Evolutionary conservation across 1,140 invertebrate genomes (phyloP), one percentile per base, ranked within the genome.

Genomic region (Drosophila azteca): DNA sequence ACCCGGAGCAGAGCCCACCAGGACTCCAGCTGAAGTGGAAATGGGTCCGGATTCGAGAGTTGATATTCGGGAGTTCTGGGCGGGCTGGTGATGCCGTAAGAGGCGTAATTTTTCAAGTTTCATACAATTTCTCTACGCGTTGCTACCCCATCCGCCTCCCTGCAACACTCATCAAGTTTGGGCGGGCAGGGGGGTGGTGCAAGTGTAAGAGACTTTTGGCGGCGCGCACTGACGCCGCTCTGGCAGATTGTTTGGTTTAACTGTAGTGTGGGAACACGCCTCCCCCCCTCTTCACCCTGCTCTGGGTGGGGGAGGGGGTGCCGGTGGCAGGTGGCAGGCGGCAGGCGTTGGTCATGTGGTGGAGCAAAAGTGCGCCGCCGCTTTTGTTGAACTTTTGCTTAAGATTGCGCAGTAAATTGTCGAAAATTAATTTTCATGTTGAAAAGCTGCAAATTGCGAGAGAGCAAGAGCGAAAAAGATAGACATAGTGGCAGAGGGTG

Each of bases 341-440:
- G 22, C 22, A 20, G 54, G 49, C 41, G 29, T 22, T 24, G 55
- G 67, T 55, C 49, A 31, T 52, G 50, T 57, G 69, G 54, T 46
- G 17, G 49, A 65, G 51, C 60, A 62, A 66, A 76, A 76, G 59
- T 67, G 79, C 54, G 75, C 35, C 66, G 71, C 67, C 63, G 82
- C 82, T 88, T 88, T 88, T 88, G 83, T 88, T 88, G 71, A 88
- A 88, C 83, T 88, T 88, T 88, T 88, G 83, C 83, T 76, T 88
- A 88, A 88, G 83, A 88, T 88, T 88, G 83, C 83, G 83, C 83
- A 88, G 83, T 88, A 88, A 88, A 88, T 88, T 88, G 83, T 88
- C 83, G 83, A 88, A 88, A 88, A 88, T 88, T 88, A 88, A 88
- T 88, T 88, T 88, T 88, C 83, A 88, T 88, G 83, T 83, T 88